Percentiles rank a stretch among this genome's conserved stretches.
Evolutionary conservation across 2,797 vertebrate genomes (phyloP).

Genomic region (Cygnus olor): DNA sequence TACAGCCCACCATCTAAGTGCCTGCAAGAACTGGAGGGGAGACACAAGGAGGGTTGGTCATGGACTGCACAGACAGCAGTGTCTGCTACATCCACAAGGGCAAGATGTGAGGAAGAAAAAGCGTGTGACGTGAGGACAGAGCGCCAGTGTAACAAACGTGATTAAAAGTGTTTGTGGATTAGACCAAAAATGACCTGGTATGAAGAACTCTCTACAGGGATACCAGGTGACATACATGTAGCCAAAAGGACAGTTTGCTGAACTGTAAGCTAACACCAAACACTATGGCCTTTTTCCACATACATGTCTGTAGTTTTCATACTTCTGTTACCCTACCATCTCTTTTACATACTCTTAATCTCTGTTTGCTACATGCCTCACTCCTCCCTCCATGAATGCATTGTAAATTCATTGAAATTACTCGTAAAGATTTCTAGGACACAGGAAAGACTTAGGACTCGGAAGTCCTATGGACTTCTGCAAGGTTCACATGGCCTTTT

Average conservation of each 20-base stretch:
- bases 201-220: not conserved
- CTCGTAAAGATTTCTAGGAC: not conserved
- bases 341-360: not conserved
- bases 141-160: not conserved
- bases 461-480: not conserved
- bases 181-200: not conserved
- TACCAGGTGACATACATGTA: not conserved
- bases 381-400: rapidly evolving
- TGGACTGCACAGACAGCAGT: not conserved
- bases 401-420: not conserved
- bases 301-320: not conserved
- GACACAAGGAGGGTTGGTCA: not conserved
- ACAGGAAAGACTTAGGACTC: too few species aligned
- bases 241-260: not conserved
- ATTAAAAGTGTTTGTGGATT: not conserved
- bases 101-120: not conserved
- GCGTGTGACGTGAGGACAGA: not conserved
- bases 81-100: not conserved
- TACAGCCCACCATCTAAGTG: not conserved
- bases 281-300: not conserved
- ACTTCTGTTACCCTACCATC: not conserved
- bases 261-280: not conserved
- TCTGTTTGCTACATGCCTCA: not conserved
- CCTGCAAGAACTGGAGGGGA: not conserved
- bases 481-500: not conserved